These are phyloP conservation scores for Limenitis arthemis DNA, from an alignment of 2,888 invertebrate species.

Conservation along the genomic window DNA sequence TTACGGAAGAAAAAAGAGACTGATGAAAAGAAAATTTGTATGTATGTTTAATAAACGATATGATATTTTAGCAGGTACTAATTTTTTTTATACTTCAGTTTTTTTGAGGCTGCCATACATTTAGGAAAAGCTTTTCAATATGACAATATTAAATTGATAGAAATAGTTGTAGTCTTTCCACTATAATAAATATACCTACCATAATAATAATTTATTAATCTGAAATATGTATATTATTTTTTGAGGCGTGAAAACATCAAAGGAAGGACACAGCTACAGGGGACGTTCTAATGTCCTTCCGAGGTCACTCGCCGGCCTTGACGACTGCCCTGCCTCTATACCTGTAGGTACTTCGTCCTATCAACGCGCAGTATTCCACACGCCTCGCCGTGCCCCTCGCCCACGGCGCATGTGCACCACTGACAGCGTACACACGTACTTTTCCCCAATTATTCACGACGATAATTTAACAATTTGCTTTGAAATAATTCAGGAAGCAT, in stretches of 20 bases:
- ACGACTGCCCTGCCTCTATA: conserved; percentile 29
- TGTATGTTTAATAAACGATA: too few species aligned
- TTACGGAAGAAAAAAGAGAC: too few species aligned
- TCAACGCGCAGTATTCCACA: conserved; percentile 45
- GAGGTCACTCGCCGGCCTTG: conserved; percentile 58
- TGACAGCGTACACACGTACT: conserved; percentile 59
- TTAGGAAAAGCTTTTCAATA: too few species aligned
- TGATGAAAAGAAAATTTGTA: too few species aligned
- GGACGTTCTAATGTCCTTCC: conserved; percentile 26
- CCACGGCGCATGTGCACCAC: conserved; percentile 50
- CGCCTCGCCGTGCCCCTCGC: conserved; percentile 58
- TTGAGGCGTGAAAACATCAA: background rate
- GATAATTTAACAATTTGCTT: conserved; percentile 5
- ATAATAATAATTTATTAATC: too few species aligned
- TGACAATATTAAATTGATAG: too few species aligned
- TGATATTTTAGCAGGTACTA: too few species aligned
- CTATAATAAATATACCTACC: too few species aligned
- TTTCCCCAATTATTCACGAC: conserved; percentile 23
- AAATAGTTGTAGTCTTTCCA: too few species aligned
- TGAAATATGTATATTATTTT: background rate
- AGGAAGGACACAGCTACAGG: background rate
- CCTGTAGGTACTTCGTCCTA: conserved; percentile 52
- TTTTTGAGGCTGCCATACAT: too few species aligned
- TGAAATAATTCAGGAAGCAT: conserved; percentile 9
- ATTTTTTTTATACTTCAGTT: too few species aligned